Conservation (phyloP, 1,140 invertebrate genomes). For the Maconellicoccus hirsutus region DNA sequence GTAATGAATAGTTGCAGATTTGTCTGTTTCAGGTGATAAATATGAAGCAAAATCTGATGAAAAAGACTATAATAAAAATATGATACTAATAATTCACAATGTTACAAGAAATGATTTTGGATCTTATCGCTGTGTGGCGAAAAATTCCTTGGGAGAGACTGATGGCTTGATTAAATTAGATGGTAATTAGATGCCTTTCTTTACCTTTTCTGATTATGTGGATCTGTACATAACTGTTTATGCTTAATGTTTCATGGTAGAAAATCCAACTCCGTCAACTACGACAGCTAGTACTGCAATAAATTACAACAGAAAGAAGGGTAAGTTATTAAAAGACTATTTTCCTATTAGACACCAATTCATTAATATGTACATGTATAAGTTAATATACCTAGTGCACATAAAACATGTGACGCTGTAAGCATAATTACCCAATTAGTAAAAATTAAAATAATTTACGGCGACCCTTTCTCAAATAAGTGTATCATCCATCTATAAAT, state of each 20-base stretch:
- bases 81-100: constrained; percentile 75
- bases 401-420: too few relatives aligned
- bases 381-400: too few relatives aligned
- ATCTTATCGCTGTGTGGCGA: constrained; percentile 83
- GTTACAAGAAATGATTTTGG: constrained; percentile 68
- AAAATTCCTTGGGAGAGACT: constrained; percentile 85
- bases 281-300: not conserved
- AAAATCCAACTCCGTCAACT: constrained; percentile 17
- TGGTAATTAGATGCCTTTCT: constrained; percentile 46
- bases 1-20: constrained; percentile 27
- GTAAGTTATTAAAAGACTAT: not conserved
- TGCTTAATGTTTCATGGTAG: not conserved
- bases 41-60: constrained; percentile 67
- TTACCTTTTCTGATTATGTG: too few relatives aligned
- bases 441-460: too few relatives aligned
- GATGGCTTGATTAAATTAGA: constrained; percentile 85
- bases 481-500: too few relatives aligned
- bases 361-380: too few relatives aligned
- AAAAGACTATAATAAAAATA: constrained; percentile 72
- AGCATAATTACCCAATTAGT: too few relatives aligned
- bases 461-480: too few relatives aligned
- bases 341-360: too few relatives aligned
- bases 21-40: constrained; percentile 58
- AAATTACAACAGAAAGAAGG: constrained; percentile 13
- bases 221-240: too few relatives aligned